Percentiles rank a stretch among this genome's conserved stretches.
Conservation (phyloP, 2,113 vertebrate genomes). For the Polypterus senegalus region DNA sequence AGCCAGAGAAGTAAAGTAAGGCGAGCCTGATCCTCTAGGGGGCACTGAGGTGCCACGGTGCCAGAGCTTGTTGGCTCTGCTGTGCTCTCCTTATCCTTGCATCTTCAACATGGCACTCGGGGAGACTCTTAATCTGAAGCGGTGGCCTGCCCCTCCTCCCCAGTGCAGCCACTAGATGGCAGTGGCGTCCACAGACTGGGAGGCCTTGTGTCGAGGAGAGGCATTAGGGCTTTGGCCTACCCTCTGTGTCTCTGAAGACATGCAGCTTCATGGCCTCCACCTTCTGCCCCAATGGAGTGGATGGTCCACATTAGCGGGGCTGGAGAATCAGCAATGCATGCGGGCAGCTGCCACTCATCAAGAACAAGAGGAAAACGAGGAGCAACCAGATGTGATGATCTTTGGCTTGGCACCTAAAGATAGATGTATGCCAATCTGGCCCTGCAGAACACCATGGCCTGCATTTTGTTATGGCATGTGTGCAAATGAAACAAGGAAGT, state of each 20-base stretch:
- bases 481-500: too few species aligned
- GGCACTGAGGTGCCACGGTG: too few species aligned
- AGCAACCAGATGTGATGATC: too few species aligned
- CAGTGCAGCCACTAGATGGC: constrained; percentile 5
- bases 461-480: too few species aligned
- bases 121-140: constrained; percentile 37
- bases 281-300: background rate
- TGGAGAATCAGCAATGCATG: too few species aligned
- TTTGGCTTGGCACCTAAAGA: too few species aligned
- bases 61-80: constrained; percentile 11
- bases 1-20: constrained; percentile 12
- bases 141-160: background rate
- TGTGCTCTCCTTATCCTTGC: constrained; percentile 23
- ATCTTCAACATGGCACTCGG: constrained; percentile 3
- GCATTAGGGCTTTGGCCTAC: constrained; percentile 4
- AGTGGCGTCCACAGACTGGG: constrained; percentile 2
- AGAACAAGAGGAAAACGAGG: too few species aligned
- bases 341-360: background rate
- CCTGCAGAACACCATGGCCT: too few species aligned
- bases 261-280: background rate
- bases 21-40: background rate
- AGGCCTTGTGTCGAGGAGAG: background rate
- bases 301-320: too few species aligned
- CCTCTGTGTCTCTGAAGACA: too few species aligned
- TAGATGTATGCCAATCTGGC: too few species aligned